Percentiles rank a stretch among this genome's conserved stretches.
Conservation (phyloP, 2,888 invertebrate species). For the Lepidocyrtoides sp. region DNA sequence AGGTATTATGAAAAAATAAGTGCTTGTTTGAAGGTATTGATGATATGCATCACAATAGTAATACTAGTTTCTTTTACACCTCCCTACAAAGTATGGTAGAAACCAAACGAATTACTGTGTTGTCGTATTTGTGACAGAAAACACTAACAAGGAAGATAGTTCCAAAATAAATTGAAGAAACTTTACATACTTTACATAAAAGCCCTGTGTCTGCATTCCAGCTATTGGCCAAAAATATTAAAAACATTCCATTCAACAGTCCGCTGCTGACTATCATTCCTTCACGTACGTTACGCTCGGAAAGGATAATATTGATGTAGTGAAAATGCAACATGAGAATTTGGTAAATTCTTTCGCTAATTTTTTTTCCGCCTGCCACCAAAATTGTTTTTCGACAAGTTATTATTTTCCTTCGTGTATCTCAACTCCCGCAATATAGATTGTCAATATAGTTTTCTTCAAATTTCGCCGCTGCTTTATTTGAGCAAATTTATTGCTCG, state of each 20-base stretch:
- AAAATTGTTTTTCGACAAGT: not conserved
- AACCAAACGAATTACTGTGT: not conserved
- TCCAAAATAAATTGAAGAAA: not conserved
- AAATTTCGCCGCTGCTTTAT: too few relatives aligned
- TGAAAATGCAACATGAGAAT: not conserved
- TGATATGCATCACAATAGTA: conserved; percentile 17
- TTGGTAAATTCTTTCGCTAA: not conserved
- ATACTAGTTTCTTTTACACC: not conserved
- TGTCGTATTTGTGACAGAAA: not conserved
- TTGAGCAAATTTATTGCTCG: too few relatives aligned
- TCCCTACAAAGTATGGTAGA: too few relatives aligned
- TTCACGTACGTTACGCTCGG: not conserved
- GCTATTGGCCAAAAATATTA: not conserved
- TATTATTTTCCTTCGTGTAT: too few relatives aligned
- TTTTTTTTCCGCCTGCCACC: not conserved
- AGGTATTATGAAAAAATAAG: not conserved
- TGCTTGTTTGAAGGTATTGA: not conserved
- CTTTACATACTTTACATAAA: not conserved
- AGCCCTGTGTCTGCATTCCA: not conserved
- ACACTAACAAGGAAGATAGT: not conserved
- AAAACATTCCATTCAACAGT: conserved; percentile 27
- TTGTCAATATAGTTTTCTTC: too few relatives aligned
- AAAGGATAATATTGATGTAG: not conserved
- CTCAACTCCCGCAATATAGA: too few relatives aligned
- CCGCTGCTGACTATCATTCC: not conserved